Evolutionary conservation across 2,888 invertebrate genomes (phyloP), one percentile per base, ranked within the genome.

Genomic region (Brassicogethes aeneus): DNA sequence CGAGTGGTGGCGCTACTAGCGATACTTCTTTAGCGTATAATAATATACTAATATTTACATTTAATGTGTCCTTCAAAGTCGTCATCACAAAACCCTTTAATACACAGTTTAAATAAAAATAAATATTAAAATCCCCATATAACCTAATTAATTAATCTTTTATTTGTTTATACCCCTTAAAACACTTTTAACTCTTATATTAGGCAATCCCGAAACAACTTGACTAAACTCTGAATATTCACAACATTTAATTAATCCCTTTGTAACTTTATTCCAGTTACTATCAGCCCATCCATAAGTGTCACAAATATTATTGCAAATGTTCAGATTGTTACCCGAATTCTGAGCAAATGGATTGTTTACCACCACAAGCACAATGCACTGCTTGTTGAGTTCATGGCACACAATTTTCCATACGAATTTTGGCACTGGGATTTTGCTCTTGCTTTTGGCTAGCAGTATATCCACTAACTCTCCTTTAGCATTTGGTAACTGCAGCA

Each of bases 351-450:
- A 69, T 1, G 74, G 74, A 63, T 74, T 71, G 53, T 76, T 75
- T 10, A 70, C 49, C n/a, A 66, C 61, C 1, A 75, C 61, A 40
- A 75, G 62, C n/a, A 67, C 73, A n/a, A 73, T 67, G 8, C 65
- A 73, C 34, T 62, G 50, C 34, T 65, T 54, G 2, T 55, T 56
- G 8, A 51, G 40, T n/a, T 57, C 57, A 43, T 69, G 63, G 46
- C 68, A 63, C 2, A 73, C 58, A 15, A 75, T 56, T 56, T 73
- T 73, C 68, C 69, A 73, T 37, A 67, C 61, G 55, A 60, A 70
- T 53, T 69, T 61, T 1, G 73, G 73, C 1, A 70, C 69, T 15
- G 68, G 64, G 12, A 73, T 51, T 41, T 61, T 57, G 5, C 23
- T 10, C 15, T 61, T 49, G 2, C 48, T 49, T 2, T 55, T 50